These are phyloP conservation scores for Allolobophora icterica DNA, from an alignment of 2,888 invertebrate genomes.

Conservation along the genomic window DNA sequence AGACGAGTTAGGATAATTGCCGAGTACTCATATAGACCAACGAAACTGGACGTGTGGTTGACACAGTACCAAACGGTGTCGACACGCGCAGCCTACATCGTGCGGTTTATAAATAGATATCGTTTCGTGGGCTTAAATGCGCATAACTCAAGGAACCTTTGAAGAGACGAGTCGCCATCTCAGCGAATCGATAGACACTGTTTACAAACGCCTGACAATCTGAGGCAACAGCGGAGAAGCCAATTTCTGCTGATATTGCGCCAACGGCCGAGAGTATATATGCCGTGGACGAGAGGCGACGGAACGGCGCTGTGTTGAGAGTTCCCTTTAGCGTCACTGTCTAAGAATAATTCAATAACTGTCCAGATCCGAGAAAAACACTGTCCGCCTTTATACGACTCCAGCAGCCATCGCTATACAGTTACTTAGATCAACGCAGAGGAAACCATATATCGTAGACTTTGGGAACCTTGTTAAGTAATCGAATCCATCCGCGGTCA, in stretches of 20 bases:
- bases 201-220: slow-evolving; percentile 9
- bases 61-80: background rate
- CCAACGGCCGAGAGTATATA: background rate
- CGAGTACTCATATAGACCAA: background rate
- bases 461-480: background rate
- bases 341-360: slow-evolving; percentile 12
- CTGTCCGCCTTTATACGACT: background rate
- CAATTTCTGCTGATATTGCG: background rate
- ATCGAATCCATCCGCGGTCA: background rate
- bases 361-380: background rate
- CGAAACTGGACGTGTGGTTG: too few relatives aligned
- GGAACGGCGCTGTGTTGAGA: background rate
- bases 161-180: background rate
- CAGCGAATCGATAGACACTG: background rate
- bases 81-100: too few relatives aligned
- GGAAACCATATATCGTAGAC: background rate
- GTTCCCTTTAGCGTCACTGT: background rate
- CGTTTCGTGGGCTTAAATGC: background rate
- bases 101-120: slow-evolving; percentile 1
- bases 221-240: background rate
- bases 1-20: background rate
- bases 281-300: background rate
- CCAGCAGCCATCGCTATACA: background rate
- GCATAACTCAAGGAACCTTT: background rate
- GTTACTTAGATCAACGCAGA: background rate